Conservation (phyloP, 2,113 vertebrate species). For the Arothron firmamentum region DNA sequence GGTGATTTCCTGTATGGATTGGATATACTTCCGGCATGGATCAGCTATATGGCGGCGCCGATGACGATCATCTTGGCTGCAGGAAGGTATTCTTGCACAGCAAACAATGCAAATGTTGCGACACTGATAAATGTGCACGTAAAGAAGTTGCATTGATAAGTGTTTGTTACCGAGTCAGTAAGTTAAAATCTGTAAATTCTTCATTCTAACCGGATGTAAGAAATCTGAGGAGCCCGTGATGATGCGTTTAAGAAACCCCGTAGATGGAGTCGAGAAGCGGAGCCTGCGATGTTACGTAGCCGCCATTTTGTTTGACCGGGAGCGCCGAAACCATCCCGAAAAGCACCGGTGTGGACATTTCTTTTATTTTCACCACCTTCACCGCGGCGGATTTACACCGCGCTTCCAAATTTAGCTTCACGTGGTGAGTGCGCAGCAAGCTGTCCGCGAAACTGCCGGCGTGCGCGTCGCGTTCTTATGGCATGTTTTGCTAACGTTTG, state of each 20-base stretch:
- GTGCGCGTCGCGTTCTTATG: no score
- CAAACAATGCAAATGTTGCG: no score
- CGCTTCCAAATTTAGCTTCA: slow-evolving; percentile 31
- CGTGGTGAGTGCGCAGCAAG: slow-evolving; percentile 50
- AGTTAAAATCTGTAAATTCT: no score
- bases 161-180: no score
- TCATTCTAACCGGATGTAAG: no score
- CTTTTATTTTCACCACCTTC: slow-evolving; percentile 15
- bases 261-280: slow-evolving; percentile 10
- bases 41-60: no score
- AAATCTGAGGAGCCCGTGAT: slow-evolving; percentile 34
- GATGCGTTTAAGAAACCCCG: slow-evolving; percentile 33
- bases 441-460: not conserved
- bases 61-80: no score
- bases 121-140: no score
- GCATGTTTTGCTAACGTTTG: not conserved
- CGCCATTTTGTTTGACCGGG: slow-evolving; percentile 85
- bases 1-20: no score
- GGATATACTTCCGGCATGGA: no score
- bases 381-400: slow-evolving; percentile 38
- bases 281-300: slow-evolving; percentile 51
- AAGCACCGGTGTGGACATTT: slow-evolving; percentile 60
- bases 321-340: slow-evolving; percentile 74
- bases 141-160: no score
- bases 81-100: no score